These are phyloP conservation scores for Neotoxoptera formosana DNA, from an alignment of 1,140 invertebrate genomes.

Conservation along the genomic window DNA sequence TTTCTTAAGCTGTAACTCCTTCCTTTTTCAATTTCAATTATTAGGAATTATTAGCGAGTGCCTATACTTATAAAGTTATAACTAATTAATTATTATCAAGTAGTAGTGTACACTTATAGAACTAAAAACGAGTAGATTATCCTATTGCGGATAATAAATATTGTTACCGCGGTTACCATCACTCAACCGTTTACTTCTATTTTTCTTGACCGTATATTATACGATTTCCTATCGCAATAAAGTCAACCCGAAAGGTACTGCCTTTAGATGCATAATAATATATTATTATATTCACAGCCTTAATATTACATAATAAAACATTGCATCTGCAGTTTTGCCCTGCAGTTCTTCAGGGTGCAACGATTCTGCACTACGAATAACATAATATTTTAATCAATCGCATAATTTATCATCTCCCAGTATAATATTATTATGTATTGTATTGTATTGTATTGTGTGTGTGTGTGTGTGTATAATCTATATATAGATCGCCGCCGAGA, in stretches of 20 bases:
- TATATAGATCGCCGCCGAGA: conserved; percentile 67
- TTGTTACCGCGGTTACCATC: no score
- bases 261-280: no score
- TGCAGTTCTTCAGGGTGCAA: not conserved
- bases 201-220: not conserved
- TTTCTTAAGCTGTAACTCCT: not conserved
- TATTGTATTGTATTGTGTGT: conserved; percentile 13
- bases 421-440: no score
- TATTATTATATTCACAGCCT: not conserved
- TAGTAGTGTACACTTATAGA: not conserved
- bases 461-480: no score
- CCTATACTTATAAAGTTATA: no score
- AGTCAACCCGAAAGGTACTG: not conserved
- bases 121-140: not conserved
- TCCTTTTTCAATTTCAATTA: not conserved
- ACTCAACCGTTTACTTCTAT: not conserved
- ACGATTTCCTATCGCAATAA: not conserved
- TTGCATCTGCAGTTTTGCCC: not conserved
- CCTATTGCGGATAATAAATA: not conserved
- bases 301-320: not conserved
- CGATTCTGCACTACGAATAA: not conserved
- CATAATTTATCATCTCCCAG: not conserved
- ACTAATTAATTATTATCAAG: not conserved
- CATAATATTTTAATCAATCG: not conserved
- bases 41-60: not conserved